Base-by-base conservation (phyloP, 2,888 invertebrate genomes). In the Oscheius sp. region DNA sequence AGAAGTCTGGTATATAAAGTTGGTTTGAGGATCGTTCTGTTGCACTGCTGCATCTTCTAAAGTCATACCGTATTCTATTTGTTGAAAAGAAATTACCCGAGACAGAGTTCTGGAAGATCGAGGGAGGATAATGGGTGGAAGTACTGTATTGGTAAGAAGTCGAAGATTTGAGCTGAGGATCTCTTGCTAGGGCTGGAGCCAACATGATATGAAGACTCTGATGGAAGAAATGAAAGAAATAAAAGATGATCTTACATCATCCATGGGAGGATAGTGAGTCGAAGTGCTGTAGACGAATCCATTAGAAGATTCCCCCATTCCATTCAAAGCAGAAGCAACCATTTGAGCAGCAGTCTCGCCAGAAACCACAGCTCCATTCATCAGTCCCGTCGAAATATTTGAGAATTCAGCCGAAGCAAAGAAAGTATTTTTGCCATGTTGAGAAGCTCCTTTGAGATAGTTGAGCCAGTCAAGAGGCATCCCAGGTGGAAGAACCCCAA, bases 331-430 rank as follows among this genome's bases (percentile, higher is more conserved):
- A 5, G 46, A n/a, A 5, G 2, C n/a, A 17, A 64, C 46, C 0
- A 27, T 33, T 0, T 66, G 57, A 39, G 71, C 73, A 4, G 75
- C 80, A 3, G 52, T 15, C 12, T 76, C 33, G 8, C 78, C 82
- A 1, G 76, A 53, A 25, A 73, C 46, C 10, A 82, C 71, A 4
- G 82, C 82, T 57, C 82, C 82, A 52, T 82, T 82, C 80, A 80
- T 82, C 52, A 77, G 76, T 6, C 82, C 82, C 23, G 76, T 67
- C 23, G 78, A 74, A 4, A 31, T 63, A 2, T 70, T 71, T 1
- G 75, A 70, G 15, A 79, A 57, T 63, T 82, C 82, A 25, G 82
- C 74, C 0, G 79, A 75, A 8, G 82, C 79, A 39, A 82, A 78
- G 61, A 74, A 71, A 15, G 39, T 48, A 34, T 34, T 50, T 31